Conservation (phyloP, 2,113 vertebrate species). For the Pluvianellus socialis region DNA sequence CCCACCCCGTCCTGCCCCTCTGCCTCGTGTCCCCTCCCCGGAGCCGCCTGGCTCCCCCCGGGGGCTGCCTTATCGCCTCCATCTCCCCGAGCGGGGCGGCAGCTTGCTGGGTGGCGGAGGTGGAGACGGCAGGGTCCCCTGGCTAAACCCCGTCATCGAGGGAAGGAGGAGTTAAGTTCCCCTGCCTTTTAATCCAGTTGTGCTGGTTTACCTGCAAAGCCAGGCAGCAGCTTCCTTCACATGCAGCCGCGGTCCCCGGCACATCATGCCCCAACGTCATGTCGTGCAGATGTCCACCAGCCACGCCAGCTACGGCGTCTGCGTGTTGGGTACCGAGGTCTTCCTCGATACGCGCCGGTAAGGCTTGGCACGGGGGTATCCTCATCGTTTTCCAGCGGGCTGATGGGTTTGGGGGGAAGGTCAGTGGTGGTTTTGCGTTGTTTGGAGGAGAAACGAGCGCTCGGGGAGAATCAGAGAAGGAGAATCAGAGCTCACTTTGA, state of each 20-base stretch:
- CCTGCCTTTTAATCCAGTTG: slow-evolving; percentile 48
- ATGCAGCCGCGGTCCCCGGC: background rate
- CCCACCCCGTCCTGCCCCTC: background rate
- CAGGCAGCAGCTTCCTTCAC: background rate
- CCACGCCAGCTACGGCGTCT: slow-evolving; percentile 23
- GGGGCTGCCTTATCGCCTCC: background rate
- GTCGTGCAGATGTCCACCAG: slow-evolving; percentile 55
- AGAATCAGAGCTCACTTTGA: background rate
- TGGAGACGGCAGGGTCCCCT: slow-evolving; percentile 43
- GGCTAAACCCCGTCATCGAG: slow-evolving; percentile 43
- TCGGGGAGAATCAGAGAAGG: background rate
- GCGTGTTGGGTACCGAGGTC: slow-evolving; percentile 61
- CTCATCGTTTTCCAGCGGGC: background rate
- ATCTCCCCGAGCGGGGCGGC: background rate
- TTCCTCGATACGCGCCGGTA: slow-evolving; percentile 55
- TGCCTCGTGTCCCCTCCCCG: fast-evolving
- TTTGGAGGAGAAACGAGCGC: background rate
- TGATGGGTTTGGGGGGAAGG: background rate
- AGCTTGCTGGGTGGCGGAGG: slow-evolving; percentile 45
- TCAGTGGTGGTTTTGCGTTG: fast-evolving
- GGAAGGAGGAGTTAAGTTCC: slow-evolving; percentile 48
- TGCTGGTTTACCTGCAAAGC: slow-evolving; percentile 49
- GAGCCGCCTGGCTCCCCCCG: background rate
- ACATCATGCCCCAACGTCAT: slow-evolving; percentile 41
- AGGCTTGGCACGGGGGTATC: background rate